Conservation (phyloP, 1,140 invertebrate genomes). For the Thrips palmi region DNA sequence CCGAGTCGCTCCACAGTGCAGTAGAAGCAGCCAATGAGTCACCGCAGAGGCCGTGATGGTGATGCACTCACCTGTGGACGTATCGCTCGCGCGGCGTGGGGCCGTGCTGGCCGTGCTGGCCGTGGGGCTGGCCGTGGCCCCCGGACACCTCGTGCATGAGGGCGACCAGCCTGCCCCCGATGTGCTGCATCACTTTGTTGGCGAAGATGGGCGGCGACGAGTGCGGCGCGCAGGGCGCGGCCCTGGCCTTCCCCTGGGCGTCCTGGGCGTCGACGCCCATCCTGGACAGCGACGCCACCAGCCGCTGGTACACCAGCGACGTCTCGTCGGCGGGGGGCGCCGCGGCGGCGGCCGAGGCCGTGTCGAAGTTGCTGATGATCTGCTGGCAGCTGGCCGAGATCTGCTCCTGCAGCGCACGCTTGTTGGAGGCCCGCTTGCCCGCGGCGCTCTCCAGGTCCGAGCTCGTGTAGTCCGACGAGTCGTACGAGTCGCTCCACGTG, state of each 20-base stretch:
- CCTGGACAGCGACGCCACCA: constrained; percentile 61
- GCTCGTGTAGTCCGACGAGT: constrained; percentile 76
- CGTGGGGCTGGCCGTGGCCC: constrained; percentile 25
- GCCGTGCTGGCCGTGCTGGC: constrained; percentile 17
- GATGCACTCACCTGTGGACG: constrained; percentile 25
- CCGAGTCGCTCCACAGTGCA: too few relatives aligned
- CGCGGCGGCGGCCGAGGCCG: constrained; percentile 28
- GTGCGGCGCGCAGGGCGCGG: constrained; percentile 32
- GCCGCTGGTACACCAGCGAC: constrained; percentile 62
- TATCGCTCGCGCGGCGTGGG: background rate
- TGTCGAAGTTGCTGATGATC: constrained; percentile 71
- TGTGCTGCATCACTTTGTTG: constrained; percentile 85
- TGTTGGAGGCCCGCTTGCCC: constrained; percentile 30
- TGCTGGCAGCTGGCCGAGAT: constrained; percentile 74
- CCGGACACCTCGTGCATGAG: constrained; percentile 83
- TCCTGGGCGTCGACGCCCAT: constrained; percentile 34
- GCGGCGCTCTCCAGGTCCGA: constrained; percentile 61
- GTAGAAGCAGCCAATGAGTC: too few relatives aligned
- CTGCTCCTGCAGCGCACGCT: constrained; percentile 58
- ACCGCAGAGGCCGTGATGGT: constrained; percentile 25
- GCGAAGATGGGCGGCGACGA: constrained; percentile 72
- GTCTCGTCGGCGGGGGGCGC: constrained; percentile 33
- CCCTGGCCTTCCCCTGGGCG: too few relatives aligned
- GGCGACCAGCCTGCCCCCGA: constrained; percentile 69
- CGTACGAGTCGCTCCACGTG: constrained; percentile 81